phyloP scores from a whole-genome alignment of 2,113 vertebrate species.

The Ptilonorhynchus violaceus region DNA sequence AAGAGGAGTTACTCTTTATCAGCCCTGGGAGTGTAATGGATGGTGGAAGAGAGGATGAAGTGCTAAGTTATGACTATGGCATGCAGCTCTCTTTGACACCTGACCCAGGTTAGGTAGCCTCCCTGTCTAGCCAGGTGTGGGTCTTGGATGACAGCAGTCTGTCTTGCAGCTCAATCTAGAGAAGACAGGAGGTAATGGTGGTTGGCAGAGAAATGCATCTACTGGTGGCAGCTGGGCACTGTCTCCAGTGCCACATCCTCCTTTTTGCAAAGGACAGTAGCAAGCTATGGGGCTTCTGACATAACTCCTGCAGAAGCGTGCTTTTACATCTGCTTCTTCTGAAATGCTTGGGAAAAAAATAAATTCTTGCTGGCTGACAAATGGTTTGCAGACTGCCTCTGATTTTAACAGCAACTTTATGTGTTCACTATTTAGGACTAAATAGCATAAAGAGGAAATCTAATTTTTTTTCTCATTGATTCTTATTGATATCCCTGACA shows the following conservation, averaged over 20 bases:
- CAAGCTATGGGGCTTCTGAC: neutral
- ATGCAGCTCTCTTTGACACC: constrained; percentile 57
- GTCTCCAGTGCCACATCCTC: neutral
- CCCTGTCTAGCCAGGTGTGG: constrained; percentile 61
- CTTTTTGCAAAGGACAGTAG: neutral
- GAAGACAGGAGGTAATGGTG: constrained; percentile 59
- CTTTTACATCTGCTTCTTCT: neutral
- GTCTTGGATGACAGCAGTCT: constrained; percentile 58
- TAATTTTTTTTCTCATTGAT: neutral
- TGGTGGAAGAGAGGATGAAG: constrained; percentile 17
- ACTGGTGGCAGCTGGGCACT: neutral
- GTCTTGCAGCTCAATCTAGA: constrained; percentile 62
- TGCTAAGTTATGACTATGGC: constrained; percentile 4
- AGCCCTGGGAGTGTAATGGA: constrained; percentile 31
- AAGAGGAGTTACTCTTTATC: neutral
- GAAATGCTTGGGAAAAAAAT: constrained; percentile 8
- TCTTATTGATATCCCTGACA: neutral
- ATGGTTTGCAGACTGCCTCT: neutral
- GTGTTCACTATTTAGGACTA: neutral
- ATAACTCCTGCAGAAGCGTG: neutral
- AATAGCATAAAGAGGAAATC: neutral
- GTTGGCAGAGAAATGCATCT: constrained; percentile 50
- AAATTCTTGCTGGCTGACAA: neutral
- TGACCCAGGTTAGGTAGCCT: constrained; percentile 51
- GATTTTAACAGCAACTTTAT: neutral